Conservation (phyloP, 2,113 vertebrate species). For the Platichthys stellatus region DNA sequence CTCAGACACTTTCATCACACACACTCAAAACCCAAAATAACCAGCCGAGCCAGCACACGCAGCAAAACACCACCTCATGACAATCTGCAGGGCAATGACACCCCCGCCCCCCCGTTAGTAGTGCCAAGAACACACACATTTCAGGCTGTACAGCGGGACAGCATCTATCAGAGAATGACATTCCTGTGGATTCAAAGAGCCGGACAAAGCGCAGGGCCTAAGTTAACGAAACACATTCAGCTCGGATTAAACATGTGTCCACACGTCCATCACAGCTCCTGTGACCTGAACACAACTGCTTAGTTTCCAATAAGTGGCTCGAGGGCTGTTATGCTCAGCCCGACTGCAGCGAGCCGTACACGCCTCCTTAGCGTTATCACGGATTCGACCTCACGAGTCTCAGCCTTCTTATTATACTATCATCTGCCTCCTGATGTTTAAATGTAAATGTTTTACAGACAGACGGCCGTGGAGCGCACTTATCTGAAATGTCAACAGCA, state of each 20-base stretch:
- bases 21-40: too few species aligned
- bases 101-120: too few species aligned
- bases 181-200: conserved; percentile 27
- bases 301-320: conserved; percentile 34
- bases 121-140: neutral
- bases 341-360: neutral
- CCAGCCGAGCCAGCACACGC: too few species aligned
- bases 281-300: conserved; percentile 20
- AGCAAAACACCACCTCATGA: too few species aligned
- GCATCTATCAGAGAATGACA: conserved; percentile 15
- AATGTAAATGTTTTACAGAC: too few species aligned
- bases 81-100: too few species aligned
- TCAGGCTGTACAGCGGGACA: neutral
- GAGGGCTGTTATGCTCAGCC: neutral
- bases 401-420: too few species aligned
- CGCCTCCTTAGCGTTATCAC: neutral
- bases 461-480: neutral
- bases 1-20: too few species aligned
- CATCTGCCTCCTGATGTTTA: too few species aligned
- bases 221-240: conserved; percentile 25
- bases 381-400: neutral
- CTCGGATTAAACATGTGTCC: conserved; percentile 37
- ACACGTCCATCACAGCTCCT: conserved; percentile 11
- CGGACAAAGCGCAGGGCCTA: conserved; percentile 34
- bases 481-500: neutral